These are phyloP conservation scores for Hyaena hyaena DNA, from an alignment of 2,113 vertebrate genomes.

Conservation along the genomic window DNA sequence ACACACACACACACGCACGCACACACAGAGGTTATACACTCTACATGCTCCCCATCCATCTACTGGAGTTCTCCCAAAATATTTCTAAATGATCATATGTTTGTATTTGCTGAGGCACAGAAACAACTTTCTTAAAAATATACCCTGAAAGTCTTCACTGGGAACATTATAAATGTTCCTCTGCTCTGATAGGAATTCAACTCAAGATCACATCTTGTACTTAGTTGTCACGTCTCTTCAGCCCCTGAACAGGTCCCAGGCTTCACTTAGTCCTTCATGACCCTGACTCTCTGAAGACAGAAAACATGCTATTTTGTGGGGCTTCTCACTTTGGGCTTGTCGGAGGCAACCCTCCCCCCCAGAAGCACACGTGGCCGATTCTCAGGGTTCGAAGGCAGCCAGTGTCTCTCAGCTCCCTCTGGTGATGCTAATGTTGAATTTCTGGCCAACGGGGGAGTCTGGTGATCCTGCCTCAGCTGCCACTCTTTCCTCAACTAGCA, in stretches of 20 bases:
- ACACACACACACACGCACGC: not conserved
- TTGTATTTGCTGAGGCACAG: not conserved
- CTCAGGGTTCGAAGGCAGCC: not conserved
- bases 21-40: not conserved
- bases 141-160: not conserved
- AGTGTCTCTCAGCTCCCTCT: not conserved
- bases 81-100: not conserved
- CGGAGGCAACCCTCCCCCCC: not conserved
- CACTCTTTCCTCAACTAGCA: not conserved
- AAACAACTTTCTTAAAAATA: not conserved
- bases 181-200: not conserved
- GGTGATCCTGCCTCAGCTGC: not conserved
- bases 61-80: too few relatives aligned
- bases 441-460: not conserved
- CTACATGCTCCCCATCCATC: too few relatives aligned
- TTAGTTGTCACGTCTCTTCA: fast-evolving
- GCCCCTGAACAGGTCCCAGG: fast-evolving
- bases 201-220: not conserved
- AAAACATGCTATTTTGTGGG: not conserved
- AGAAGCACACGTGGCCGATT: not conserved
- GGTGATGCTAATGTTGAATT: not conserved
- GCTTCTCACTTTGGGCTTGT: not conserved
- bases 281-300: not conserved
- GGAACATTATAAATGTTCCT: fast-evolving
- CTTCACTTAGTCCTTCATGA: not conserved